Percentiles rank a stretch among this genome's conserved stretches.
These are phyloP conservation scores for Phallusia fumigata DNA, from an alignment of 23 tunicate genomes.

Conservation along the genomic window DNA sequence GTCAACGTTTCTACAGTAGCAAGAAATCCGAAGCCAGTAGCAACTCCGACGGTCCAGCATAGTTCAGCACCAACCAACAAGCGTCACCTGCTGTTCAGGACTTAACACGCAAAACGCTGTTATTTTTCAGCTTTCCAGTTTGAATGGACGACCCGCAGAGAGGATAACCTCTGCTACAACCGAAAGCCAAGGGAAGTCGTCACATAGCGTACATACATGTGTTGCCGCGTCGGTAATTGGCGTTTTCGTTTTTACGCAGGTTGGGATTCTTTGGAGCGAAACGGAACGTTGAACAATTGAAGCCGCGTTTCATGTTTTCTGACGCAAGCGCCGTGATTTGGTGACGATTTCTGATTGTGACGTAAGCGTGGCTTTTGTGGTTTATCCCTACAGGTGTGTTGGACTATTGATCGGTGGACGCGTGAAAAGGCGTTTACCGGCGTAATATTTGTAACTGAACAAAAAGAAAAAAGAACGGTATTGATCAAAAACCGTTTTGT, in stretches of 20 bases:
- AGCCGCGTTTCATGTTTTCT: not conserved
- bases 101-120: not conserved
- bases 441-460: too few species aligned
- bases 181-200: not conserved
- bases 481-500: too few species aligned
- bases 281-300: not conserved
- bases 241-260: not conserved
- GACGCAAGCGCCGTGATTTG: too few species aligned
- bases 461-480: too few species aligned
- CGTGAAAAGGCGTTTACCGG: too few species aligned
- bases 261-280: not conserved
- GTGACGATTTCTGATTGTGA: not conserved
- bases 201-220: not conserved
- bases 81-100: not conserved
- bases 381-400: too few species aligned
- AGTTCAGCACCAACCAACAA: too few species aligned
- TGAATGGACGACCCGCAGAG: not conserved
- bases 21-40: not conserved
- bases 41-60: not conserved
- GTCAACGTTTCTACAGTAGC: too few species aligned
- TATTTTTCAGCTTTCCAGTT: not conserved
- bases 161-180: not conserved
- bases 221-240: not conserved
- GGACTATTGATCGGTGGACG: too few species aligned
- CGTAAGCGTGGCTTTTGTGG: not conserved